Conservation (phyloP, 64 coral and sea anemone species). For the Astreopora myriophthalma region DNA sequence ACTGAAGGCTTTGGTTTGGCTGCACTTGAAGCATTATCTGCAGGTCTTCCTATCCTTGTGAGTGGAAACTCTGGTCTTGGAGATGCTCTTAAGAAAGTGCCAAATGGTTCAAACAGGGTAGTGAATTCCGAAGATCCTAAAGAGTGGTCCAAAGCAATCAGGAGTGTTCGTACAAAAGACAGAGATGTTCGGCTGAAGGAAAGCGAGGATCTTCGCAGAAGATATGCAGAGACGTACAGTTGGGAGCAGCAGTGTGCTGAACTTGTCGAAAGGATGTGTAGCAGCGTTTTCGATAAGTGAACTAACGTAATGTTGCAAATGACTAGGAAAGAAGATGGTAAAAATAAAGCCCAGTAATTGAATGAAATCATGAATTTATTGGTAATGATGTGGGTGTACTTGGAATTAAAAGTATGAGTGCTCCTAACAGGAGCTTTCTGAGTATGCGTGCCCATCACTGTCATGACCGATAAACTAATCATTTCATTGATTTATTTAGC, state of each 20-base stretch:
- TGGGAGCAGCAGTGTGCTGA: background rate
- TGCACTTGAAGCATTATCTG: slow-evolving; percentile 24
- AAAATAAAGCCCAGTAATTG: too few species aligned
- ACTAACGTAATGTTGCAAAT: too few species aligned
- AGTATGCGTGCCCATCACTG: too few species aligned
- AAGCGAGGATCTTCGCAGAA: background rate
- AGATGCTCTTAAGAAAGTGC: background rate
- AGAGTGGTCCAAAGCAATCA: background rate
- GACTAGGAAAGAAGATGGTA: too few species aligned
- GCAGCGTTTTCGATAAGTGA: background rate
- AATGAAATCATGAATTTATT: too few species aligned
- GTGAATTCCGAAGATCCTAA: background rate
- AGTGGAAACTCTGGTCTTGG: slow-evolving; percentile 28
- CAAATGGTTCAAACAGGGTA: background rate
- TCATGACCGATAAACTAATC: too few species aligned
- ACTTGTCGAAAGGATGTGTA: background rate
- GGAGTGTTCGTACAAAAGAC: background rate
- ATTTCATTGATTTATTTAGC: too few species aligned
- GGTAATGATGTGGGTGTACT: too few species aligned
- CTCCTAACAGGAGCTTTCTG: too few species aligned
- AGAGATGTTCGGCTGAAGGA: background rate
- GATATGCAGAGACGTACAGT: background rate
- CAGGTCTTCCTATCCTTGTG: slow-evolving; percentile 5
- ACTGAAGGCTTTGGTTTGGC: background rate
- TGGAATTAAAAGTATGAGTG: too few species aligned